Percentiles rank a stretch among this genome's conserved stretches.
phyloP scores from a whole-genome alignment of 2,113 vertebrate species.

The Anoplopoma fimbria region DNA sequence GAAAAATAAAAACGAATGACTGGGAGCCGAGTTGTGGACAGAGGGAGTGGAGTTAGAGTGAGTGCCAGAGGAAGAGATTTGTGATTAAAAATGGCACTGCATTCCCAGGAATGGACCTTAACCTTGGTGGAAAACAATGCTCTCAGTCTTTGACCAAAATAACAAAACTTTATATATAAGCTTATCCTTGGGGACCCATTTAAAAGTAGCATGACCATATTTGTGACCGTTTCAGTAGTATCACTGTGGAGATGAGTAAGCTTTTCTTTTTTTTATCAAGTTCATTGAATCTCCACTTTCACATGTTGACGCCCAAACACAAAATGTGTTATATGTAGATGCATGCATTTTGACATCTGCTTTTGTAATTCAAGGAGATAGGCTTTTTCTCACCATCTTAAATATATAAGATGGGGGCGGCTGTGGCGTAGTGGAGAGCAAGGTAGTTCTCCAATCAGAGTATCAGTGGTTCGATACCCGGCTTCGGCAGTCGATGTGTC shows the following conservation, averaged over 20 bases:
- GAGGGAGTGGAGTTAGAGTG: neutral
- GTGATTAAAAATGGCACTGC: constrained; percentile 22
- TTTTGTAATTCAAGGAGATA: neutral
- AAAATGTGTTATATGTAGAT: neutral
- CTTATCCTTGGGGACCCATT: neutral
- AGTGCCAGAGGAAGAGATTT: constrained; percentile 7
- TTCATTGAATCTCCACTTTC: too few species aligned
- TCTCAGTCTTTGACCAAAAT: neutral
- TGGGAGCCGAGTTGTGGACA: neutral
- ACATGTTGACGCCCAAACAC: too few species aligned
- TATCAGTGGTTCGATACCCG: too few species aligned
- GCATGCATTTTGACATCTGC: neutral
- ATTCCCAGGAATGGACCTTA: constrained; percentile 14
- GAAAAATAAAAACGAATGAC: neutral
- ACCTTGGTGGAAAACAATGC: neutral
- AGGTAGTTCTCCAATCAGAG: too few species aligned
- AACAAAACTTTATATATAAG: neutral
- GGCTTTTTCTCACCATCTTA: too few species aligned
- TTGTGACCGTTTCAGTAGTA: neutral
- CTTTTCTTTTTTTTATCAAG: neutral
- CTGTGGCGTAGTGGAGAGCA: too few species aligned
- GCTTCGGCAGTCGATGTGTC: too few species aligned
- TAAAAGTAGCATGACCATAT: neutral
- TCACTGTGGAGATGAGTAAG: neutral
- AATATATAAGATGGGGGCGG: too few species aligned